These are phyloP conservation scores for Antechinus stuartii DNA, from an alignment of 2,113 vertebrate species.

Conservation along the genomic window DNA sequence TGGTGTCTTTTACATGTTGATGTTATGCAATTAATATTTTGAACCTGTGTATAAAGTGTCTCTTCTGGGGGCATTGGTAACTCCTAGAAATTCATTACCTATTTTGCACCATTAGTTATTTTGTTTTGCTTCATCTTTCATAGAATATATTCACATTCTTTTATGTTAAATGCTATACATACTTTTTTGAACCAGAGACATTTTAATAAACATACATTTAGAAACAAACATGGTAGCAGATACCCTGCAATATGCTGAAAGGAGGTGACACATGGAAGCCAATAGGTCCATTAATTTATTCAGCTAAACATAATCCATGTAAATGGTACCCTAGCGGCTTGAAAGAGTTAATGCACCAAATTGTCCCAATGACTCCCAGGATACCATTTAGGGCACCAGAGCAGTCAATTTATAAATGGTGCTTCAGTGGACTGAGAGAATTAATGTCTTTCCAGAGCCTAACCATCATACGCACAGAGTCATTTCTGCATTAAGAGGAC, in stretches of 20 bases:
- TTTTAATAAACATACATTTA: rapidly evolving
- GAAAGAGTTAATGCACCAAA: background rate
- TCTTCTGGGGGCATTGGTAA: background rate
- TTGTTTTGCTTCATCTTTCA: background rate
- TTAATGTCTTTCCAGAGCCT: background rate
- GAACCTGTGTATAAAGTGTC: background rate
- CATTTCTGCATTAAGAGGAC: background rate
- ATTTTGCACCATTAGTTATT: rapidly evolving
- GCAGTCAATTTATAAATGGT: background rate
- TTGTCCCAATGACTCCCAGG: background rate
- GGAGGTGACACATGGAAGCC: background rate
- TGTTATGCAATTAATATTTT: background rate
- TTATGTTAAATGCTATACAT: rapidly evolving
- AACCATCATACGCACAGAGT: background rate
- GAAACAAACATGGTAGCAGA: background rate
- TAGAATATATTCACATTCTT: background rate
- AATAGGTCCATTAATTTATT: background rate
- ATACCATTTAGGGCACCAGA: background rate
- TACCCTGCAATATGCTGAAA: background rate
- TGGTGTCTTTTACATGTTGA: background rate
- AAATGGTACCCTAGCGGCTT: background rate
- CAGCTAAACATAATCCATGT: background rate
- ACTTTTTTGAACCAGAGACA: background rate
- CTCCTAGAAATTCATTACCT: rapidly evolving
- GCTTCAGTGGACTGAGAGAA: background rate